These are phyloP conservation scores for Chauna torquata DNA, from an alignment of 2,113 vertebrate species.

Conservation along the genomic window DNA sequence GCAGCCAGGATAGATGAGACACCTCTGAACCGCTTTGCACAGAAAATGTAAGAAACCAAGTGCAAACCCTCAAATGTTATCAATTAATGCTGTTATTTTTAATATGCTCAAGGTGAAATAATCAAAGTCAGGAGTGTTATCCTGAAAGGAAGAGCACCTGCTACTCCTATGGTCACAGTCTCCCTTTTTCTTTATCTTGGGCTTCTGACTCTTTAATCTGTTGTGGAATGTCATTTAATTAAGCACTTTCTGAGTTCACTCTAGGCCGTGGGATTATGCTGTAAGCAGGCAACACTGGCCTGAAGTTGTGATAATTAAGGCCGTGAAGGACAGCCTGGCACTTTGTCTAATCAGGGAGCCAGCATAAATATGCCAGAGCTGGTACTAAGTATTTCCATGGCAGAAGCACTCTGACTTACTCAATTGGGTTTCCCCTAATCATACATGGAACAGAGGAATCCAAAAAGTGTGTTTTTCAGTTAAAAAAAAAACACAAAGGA, in stretches of 20 bases:
- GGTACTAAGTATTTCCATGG: conserved; percentile 9
- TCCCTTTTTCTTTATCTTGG: conserved; percentile 45
- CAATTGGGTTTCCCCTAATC: not conserved
- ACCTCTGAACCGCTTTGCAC: not conserved
- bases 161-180: not conserved
- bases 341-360: conserved; percentile 53
- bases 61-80: not conserved
- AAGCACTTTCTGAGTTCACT: conserved; percentile 68
- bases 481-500: not conserved
- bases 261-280: conserved; percentile 68
- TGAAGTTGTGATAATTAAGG: conserved; percentile 65
- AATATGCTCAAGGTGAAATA: not conserved
- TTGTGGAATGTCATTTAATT: conserved; percentile 71
- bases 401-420: not conserved
- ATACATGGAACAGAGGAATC: not conserved
- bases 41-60: not conserved
- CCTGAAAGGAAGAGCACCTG: conserved; percentile 44
- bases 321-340: conserved; percentile 66
- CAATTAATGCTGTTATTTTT: not conserved
- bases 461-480: not conserved
- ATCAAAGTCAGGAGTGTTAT: not conserved
- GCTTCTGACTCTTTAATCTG: conserved; percentile 68
- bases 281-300: conserved; percentile 44
- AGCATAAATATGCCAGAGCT: conserved; percentile 57
- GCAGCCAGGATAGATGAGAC: not conserved